Evolutionary conservation across 2,888 invertebrate species (phyloP), one percentile per base, ranked within the genome.

Genomic region (Celastrina argiolus): DNA sequence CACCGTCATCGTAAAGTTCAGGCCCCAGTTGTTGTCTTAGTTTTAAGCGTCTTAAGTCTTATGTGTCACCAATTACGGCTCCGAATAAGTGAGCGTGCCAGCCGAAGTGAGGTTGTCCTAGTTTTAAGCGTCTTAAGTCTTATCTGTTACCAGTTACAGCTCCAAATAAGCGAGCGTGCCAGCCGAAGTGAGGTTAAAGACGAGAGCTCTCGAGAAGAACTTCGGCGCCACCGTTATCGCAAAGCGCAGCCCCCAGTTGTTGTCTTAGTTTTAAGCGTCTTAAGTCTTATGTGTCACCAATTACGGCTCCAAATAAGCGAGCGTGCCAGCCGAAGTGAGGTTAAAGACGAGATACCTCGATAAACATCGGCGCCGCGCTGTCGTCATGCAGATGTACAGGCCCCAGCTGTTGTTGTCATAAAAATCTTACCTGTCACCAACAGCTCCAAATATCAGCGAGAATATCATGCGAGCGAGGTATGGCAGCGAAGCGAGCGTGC

Each of bases 401-500:
- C 96, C 94, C 94, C 95, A 96, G 73, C 94, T 91, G 80, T 93
- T 96, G 31, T 96, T 96, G 75, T 94, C 96, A 76, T 96, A 96
- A 5, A n/a, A 14, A 45, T 42, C 67, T 59, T 76, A 90, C 74
- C 89, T 87, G 83, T 96, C 96, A 16, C 95, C 95, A 65, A 94
- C 84, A 74, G 93, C 92, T 42, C 96, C 95, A 76, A 96, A 96
- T 56, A 94, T 85, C 64, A 95, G 93, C 0, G 95, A 95, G 77
- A 94, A 93, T 56, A 95, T 72, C 83, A 96, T 92, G 64, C 96
- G 91, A 0, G 94, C 94, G 36, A 95, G 87, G 81, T 96, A 95
- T 0, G 96, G 96, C 66, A 95, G 77, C 2, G 95, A 93, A 0
- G 95, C 92, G 2, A 95, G 83, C 0, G 94, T 87, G 34, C 96